Evolutionary conservation across 1,140 invertebrate genomes (phyloP).

Genomic region (Schmidtea mediterranea): DNA sequence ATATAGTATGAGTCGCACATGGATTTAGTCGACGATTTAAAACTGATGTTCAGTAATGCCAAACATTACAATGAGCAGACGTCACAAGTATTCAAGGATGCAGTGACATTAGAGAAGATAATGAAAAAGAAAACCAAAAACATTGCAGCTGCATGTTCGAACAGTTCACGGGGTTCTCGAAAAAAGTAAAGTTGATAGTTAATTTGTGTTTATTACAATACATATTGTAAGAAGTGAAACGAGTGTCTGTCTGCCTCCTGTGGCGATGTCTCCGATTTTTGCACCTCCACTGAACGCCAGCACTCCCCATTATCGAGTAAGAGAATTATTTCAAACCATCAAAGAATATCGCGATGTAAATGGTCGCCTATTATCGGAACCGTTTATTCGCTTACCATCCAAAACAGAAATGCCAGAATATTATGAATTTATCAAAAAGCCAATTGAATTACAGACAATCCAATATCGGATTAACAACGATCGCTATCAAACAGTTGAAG

Average conservation of each 20-base stretch:
- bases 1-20: conserved; percentile 34
- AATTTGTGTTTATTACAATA: not conserved
- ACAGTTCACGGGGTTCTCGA: conserved; percentile 10
- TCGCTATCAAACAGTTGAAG: conserved; percentile 55
- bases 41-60: conserved; percentile 77
- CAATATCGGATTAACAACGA: conserved; percentile 49
- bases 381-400: conserved; percentile 40
- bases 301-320: conserved; percentile 12
- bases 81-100: conserved; percentile 74
- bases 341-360: conserved; percentile 40
- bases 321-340: conserved; percentile 60
- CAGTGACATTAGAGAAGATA: conserved; percentile 53
- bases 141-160: conserved; percentile 9
- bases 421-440: conserved; percentile 84
- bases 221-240: not conserved
- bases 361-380: conserved; percentile 28
- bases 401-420: conserved; percentile 85
- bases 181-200: conserved; percentile 4
- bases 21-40: conserved; percentile 40
- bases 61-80: conserved; percentile 80
- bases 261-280: not conserved
- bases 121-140: conserved; percentile 48
- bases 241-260: not conserved
- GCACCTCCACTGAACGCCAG: not conserved
- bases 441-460: conserved; percentile 86